Base-by-base conservation (phyloP, 2,888 invertebrate genomes). In the Balanococcus diminutus region DNA sequence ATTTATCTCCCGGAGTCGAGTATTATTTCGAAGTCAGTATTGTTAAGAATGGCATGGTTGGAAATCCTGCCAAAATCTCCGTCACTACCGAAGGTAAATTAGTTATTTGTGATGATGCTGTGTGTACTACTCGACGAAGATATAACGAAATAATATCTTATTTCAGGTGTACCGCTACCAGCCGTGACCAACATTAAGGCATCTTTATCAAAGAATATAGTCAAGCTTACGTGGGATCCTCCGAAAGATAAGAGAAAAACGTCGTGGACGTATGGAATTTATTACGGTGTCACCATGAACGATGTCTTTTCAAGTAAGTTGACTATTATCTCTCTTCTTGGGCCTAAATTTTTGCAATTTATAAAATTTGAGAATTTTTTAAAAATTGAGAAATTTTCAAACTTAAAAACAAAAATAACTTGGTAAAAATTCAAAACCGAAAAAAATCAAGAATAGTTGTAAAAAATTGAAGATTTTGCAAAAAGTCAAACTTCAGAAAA, bases 261-360 rank as follows among this genome's bases (percentile, higher is more conserved):
- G 8, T 90, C 91, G 75, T 93, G 92, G 93, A 88, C 90, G 4
- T 96, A 96, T 89, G 95, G 94, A 25, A 91, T 96, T 67, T 94
- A 94, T 89, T 96, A 95, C 88, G 94, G 93, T 0, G 90, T 92
- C 3, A 91, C 89, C 88, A 91, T 91, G 88, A 91, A 91, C 6
- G 92, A 94, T 87, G 90, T 93, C 22, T 90, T 92, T 82, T 92
- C 28, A 87, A 87, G 87, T 87, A 72, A n/a, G 75, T 22, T 16
- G 5, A 2, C 46, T 46, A 36, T 36, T 36, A n/a, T n/a, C n/a
- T n/a, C n/a, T n/a, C n/a, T n/a, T n/a, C n/a, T n/a, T n/a, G n/a
- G n/a, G n/a, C n/a, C n/a, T n/a, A n/a, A n/a, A n/a, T n/a, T n/a
- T n/a, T n/a, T n/a, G n/a, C n/a, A n/a, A n/a, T n/a, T n/a, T n/a